Base-by-base conservation (phyloP, 1,140 invertebrate species). In the Nilaparvata lugens region DNA sequence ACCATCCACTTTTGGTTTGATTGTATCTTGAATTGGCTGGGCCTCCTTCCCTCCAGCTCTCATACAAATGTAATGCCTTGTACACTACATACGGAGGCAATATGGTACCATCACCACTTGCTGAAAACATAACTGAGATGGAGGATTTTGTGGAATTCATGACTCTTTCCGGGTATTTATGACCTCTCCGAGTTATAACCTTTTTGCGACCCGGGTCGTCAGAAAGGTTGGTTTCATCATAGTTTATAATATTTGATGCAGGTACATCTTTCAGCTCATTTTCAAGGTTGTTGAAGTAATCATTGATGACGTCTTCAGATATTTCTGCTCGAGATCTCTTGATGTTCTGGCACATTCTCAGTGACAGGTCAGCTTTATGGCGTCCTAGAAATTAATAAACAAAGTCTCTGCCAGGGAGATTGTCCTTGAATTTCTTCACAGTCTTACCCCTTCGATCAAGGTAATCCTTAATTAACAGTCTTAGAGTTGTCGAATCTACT, bases 141-240 rank as follows among this genome's bases (percentile, higher is more conserved):
- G 48, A 52, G 5, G 62, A 16, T 54, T 65, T 65, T 16, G 61
- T 57, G 6, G 62, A 35, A 51, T 65, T 62, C 51, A 40, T 53
- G 11, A 67, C 56, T 13, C 48, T 57, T 51, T 65, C 64, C 9
- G 59, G 42, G 42, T 67, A 62, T 40, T 64, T 61, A 14, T 38
- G 23, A 6, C 64, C 64, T 48, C 62, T 42, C 51, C 48, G 35
- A 0, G 56, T 31, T 25, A 66, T 63, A 58, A 63, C 58, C 23
- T 61, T 54, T 68, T 64, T 69, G 58, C 11, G 59, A 63, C 72
- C 71, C 1, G 61, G 60, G 64, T 76, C 69, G 61, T 75, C 74
- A 0, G 58, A 65, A 7, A 74, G 60, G 64, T 76, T 75, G 1
- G 74, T 77, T 66, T 75, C 71, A 63, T 77, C 74, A 64, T 70